phyloP scores from a whole-genome alignment of 2,797 vertebrate species.

The Calcarius lapponicus region DNA sequence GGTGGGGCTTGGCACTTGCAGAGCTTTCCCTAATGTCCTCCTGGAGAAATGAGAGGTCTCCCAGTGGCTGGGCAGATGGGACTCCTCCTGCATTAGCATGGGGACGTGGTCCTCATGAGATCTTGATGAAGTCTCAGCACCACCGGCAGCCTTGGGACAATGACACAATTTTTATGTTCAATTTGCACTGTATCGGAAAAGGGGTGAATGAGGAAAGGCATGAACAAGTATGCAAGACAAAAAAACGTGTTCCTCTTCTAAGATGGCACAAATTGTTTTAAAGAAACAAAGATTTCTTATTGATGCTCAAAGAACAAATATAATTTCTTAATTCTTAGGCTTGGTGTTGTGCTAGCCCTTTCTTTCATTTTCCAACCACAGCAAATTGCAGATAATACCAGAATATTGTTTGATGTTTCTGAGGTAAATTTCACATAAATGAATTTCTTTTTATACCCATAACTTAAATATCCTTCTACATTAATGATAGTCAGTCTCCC shows the following conservation, averaged over 20 bases:
- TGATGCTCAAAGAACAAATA: background rate
- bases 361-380: background rate
- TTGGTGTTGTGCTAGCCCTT: background rate
- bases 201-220: background rate
- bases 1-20: no score
- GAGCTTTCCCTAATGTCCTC: background rate
- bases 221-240: background rate
- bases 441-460: background rate
- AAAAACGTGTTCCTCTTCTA: background rate
- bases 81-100: background rate
- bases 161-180: rapidly evolving
- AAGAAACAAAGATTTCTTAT: background rate
- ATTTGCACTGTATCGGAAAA: background rate
- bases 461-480: background rate
- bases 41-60: background rate
- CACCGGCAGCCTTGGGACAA: rapidly evolving
- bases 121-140: rapidly evolving
- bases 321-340: background rate
- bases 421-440: background rate
- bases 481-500: background rate
- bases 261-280: background rate
- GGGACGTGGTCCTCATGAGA: rapidly evolving
- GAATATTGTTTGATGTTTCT: background rate
- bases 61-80: rapidly evolving
- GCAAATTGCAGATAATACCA: background rate